Evolutionary conservation across 2,797 vertebrate genomes (phyloP), one percentile per base, ranked within the genome.

Genomic region (Amblyraja radiata): DNA sequence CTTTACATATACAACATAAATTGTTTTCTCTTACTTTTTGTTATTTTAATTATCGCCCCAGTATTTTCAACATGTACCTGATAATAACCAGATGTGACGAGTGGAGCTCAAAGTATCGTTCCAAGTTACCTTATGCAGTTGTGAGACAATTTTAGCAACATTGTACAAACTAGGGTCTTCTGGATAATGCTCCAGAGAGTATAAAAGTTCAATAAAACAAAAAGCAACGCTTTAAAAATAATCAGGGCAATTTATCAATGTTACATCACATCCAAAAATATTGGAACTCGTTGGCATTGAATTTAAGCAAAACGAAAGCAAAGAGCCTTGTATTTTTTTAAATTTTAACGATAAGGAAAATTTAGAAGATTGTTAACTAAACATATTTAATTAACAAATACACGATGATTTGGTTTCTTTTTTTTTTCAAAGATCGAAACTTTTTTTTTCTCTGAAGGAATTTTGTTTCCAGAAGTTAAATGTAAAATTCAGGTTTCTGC

Each of bases 11-110:
- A 76, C 90, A 92, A 92, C 90, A 92, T 76, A 92, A 92, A 92
- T 92, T 92, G 90, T 92, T 92, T 92, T 92, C 54, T 90, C 25
- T 92, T 80, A 32, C 90, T 74, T 74, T 92, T 71, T 92, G 90
- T 92, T 92, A 76, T 92, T 92, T 92, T 92, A 92, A 92, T 92
- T 92, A 92, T 92, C 90, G 58, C 90, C 68, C 90, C 32, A 74
- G 71, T 92, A 92, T 92, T 92, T 92, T 92, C 90, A 92, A 92
- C 68, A 92, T 92, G 90, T 92, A 92, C 90, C 90, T 92, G 90
- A 92, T 92, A 92, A 92, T 92, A 92, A 92, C 90, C 90, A 92
- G 90, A 92, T 92, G 90, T 92, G 90, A 74, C 92, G 39, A 74
- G 90, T 92, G 68, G 46, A 76, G 68, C 71, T 16, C 54, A 46